Conservation (phyloP, 2,113 vertebrate species). For the Zapus hudsonius region DNA sequence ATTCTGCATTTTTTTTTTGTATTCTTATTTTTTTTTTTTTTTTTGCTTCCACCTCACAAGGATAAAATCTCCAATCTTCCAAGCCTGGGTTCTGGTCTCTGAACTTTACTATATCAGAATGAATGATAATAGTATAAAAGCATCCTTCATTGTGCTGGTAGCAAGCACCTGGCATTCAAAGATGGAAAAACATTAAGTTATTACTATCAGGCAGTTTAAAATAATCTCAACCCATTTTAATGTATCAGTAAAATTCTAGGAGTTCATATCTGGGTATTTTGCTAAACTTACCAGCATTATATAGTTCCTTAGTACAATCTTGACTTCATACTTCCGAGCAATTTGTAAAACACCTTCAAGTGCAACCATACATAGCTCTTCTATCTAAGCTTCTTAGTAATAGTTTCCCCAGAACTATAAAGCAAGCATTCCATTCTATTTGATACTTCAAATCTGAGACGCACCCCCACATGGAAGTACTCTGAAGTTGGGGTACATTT, state of each 20-base stretch:
- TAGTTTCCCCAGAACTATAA: neutral
- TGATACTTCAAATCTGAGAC: neutral
- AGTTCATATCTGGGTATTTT: neutral
- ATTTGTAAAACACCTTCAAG: neutral
- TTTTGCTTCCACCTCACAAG: neutral
- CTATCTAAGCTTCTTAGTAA: neutral
- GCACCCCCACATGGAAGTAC: neutral
- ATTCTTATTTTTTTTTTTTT: neutral
- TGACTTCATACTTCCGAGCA: neutral
- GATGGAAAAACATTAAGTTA: neutral
- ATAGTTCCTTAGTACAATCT: constrained; percentile 18
- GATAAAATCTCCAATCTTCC: neutral
- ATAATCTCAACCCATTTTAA: constrained; percentile 35
- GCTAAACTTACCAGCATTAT: neutral
- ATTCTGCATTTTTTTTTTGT: neutral
- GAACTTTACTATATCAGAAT: constrained; percentile 30
- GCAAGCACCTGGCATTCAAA: neutral
- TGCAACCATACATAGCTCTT: neutral
- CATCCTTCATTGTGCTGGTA: neutral
- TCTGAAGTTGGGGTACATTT: neutral
- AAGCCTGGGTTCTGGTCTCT: constrained; percentile 44
- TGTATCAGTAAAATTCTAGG: neutral
- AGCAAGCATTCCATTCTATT: neutral
- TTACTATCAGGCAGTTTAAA: constrained; percentile 24
- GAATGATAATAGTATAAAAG: constrained; percentile 36